Evolutionary conservation across 2,888 invertebrate species (phyloP).

Genomic region (Emmelina monodactyla): DNA sequence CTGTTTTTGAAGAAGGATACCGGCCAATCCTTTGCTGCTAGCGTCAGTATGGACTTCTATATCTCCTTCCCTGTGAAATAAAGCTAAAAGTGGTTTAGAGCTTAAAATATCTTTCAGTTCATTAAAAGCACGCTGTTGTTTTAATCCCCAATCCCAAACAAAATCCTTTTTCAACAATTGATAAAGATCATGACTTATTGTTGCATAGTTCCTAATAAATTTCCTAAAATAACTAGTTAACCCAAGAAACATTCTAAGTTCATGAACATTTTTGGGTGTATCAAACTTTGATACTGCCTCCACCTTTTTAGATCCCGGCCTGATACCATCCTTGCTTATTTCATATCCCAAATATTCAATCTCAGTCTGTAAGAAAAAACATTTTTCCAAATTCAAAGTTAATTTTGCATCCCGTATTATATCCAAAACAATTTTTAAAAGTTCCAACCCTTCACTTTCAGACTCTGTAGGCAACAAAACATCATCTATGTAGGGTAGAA

Average conservation of each 20-base stretch:
- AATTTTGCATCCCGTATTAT: slow-evolving; percentile 10
- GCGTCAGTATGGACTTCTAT: slow-evolving; percentile 23
- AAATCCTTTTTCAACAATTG: slow-evolving; percentile 18
- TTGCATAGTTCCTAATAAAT: slow-evolving; percentile 19
- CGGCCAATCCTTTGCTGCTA: slow-evolving; percentile 18
- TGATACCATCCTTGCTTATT: slow-evolving; percentile 15
- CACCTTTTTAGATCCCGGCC: slow-evolving; percentile 15
- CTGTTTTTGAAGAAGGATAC: slow-evolving; percentile 20
- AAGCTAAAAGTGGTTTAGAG: slow-evolving; percentile 18
- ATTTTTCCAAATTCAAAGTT: slow-evolving; percentile 19
- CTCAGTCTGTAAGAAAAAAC: slow-evolving; percentile 17
- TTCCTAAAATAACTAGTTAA: slow-evolving; percentile 21
- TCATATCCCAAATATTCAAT: slow-evolving; percentile 19
- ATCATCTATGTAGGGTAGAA: slow-evolving; percentile 13
- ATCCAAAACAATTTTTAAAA: slow-evolving; percentile 8
- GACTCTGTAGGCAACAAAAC: slow-evolving; percentile 10
- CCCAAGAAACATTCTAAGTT: slow-evolving; percentile 20
- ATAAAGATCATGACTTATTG: slow-evolving; percentile 18
- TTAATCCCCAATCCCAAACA: slow-evolving; percentile 8
- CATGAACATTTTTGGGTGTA: slow-evolving; percentile 16
- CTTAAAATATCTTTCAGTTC: slow-evolving; percentile 15
- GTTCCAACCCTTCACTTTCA: slow-evolving; percentile 9
- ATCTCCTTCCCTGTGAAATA: slow-evolving; percentile 17
- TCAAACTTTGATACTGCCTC: slow-evolving; percentile 16
- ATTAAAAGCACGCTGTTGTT: not conserved